A percentile compares a stretch with the other conserved stretches of the same genome.
phyloP scores from a whole-genome alignment of 1,140 invertebrate species.

The Yoshiicerus persimilis region DNA sequence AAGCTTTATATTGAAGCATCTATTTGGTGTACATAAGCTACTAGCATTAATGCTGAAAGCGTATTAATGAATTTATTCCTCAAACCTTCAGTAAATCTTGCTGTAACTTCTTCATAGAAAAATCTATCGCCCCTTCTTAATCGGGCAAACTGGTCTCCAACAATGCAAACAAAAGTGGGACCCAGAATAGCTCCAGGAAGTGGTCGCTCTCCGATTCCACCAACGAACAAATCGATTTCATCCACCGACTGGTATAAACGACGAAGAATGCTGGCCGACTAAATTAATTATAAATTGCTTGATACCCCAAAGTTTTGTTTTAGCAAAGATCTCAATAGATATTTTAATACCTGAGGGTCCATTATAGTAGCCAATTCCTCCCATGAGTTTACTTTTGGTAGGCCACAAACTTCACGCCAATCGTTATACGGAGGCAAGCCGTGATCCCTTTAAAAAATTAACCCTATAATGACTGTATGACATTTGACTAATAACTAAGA shows the following conservation, averaged over 20 bases:
- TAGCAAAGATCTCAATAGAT: no score
- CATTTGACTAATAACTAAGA: no score
- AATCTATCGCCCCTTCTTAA: conserved; percentile 59
- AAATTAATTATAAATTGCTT: conserved; percentile 25
- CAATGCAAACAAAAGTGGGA: conserved; percentile 56
- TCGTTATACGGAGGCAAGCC: conserved; percentile 69
- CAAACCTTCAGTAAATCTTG: conserved; percentile 59
- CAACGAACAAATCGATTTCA: conserved; percentile 68
- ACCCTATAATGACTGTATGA: neutral
- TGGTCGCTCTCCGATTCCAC: conserved; percentile 61
- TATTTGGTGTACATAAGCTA: no score
- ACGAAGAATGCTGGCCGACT: conserved; percentile 55
- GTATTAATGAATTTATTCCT: neutral
- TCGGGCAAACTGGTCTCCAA: conserved; percentile 62
- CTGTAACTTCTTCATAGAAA: conserved; percentile 60
- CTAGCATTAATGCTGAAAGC: no score
- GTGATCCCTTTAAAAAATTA: conserved; percentile 60
- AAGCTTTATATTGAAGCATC: no score
- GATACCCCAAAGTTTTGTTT: neutral
- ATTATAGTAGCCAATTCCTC: conserved; percentile 61
- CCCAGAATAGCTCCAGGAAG: conserved; percentile 59
- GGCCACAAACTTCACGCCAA: conserved; percentile 65
- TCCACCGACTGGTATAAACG: conserved; percentile 59
- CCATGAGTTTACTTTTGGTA: conserved; percentile 59
- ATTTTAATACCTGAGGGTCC: conserved; percentile 59